A percentile compares a stretch with the other conserved stretches of the same genome.
These are phyloP conservation scores for Cataglyphis altisquamis DNA, from an alignment of 2,888 invertebrate species.

Conservation along the genomic window DNA sequence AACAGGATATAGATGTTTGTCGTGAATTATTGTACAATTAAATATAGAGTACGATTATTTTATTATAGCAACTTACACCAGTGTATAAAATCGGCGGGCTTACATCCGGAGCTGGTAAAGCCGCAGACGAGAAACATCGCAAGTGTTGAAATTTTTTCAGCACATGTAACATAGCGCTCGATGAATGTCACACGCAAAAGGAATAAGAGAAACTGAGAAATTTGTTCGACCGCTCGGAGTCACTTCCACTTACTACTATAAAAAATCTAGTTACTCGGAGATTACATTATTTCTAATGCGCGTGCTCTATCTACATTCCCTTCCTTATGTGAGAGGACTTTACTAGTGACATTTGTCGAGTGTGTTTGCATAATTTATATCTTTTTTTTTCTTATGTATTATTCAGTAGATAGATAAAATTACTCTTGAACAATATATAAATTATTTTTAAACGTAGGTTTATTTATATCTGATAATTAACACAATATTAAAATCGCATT, in stretches of 20 bases:
- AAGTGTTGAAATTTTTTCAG: constrained; percentile 62
- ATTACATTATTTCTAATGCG: background rate
- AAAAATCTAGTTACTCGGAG: background rate
- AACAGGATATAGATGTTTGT: background rate
- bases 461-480: background rate
- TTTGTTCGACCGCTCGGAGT: background rate
- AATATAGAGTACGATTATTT: background rate
- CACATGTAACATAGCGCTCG: constrained; percentile 76
- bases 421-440: background rate
- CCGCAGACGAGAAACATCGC: constrained; percentile 79
- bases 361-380: no score
- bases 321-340: background rate
- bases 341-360: background rate
- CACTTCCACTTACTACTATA: background rate
- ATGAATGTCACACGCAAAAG: background rate
- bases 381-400: background rate
- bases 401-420: background rate
- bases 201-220: background rate
- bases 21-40: background rate
- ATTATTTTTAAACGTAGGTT: background rate
- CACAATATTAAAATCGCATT: background rate
- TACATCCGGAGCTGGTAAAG: constrained; percentile 89
- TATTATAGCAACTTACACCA: constrained; percentile 87
- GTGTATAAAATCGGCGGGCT: constrained; percentile 93
- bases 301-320: background rate